These are phyloP conservation scores for Phaedon cochleariae DNA, from an alignment of 2,888 invertebrate genomes.

Conservation along the genomic window DNA sequence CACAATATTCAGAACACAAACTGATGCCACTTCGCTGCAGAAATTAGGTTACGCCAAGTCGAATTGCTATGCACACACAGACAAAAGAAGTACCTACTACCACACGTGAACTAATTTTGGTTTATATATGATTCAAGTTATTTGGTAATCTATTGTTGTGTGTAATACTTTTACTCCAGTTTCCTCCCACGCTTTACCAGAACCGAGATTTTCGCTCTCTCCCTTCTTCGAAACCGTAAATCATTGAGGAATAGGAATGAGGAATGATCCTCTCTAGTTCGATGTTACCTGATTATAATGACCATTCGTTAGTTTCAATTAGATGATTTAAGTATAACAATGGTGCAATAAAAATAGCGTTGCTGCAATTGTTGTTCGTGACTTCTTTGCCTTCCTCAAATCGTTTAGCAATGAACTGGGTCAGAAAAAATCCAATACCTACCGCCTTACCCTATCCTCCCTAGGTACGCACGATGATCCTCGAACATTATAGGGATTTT, in stretches of 20 bases:
- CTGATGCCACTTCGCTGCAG: neutral
- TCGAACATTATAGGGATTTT: no score
- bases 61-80: conserved; percentile 36
- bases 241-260: conserved; percentile 20
- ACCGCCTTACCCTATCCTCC: no score
- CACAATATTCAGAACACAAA: neutral
- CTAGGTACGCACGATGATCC: no score
- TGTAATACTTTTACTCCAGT: conserved; percentile 58
- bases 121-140: conserved; percentile 57
- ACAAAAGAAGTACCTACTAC: conserved; percentile 37
- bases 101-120: conserved; percentile 53
- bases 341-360: conserved; percentile 10
- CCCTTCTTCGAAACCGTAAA: conserved; percentile 30
- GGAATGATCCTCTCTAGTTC: conserved; percentile 4
- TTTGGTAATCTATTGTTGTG: conserved; percentile 61
- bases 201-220: conserved; percentile 32
- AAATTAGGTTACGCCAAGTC: neutral
- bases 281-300: conserved; percentile 18
- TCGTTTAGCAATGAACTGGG: no score
- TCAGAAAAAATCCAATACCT: no score
- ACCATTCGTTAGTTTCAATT: conserved; percentile 15
- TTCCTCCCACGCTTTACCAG: conserved; percentile 53
- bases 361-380: neutral
- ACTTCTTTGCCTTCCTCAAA: neutral
- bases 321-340: neutral